Evolutionary conservation across 2,797 vertebrate species (phyloP).

Genomic region (Masticophis lateralis): DNA sequence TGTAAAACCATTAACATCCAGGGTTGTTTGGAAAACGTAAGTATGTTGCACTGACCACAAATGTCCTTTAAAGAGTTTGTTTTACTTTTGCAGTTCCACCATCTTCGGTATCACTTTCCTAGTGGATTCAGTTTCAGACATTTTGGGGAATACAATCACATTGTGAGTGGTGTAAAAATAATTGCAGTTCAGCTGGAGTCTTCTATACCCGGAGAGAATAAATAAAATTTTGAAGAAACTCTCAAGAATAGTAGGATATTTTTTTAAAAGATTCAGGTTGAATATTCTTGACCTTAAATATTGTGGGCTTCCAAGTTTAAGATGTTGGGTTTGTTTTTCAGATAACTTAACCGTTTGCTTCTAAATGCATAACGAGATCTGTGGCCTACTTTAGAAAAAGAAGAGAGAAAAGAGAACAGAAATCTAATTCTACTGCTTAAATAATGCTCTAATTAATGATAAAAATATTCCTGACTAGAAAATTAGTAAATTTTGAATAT

Average conservation of each 20-base stretch:
- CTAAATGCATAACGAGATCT: background rate
- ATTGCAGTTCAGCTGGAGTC: background rate
- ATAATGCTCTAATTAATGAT: background rate
- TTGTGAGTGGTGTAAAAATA: background rate
- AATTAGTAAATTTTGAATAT: too few relatives aligned
- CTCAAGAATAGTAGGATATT: conserved; percentile 7
- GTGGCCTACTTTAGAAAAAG: background rate
- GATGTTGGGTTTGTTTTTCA: background rate
- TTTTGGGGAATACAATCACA: fast-evolving
- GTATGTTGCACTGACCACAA: conserved; percentile 2
- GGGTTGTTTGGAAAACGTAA: conserved; percentile 35
- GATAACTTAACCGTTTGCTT: background rate
- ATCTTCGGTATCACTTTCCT: conserved; percentile 30
- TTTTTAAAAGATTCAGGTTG: background rate
- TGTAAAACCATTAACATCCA: conserved; percentile 23
- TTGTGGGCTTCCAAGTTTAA: background rate
- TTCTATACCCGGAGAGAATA: conserved; percentile 20
- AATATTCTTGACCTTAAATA: background rate
- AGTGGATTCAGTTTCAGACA: conserved; percentile 40
- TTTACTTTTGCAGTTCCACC: background rate
- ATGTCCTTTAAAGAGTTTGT: background rate
- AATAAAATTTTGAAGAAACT: conserved; percentile 27
- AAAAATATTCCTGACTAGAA: too few relatives aligned
- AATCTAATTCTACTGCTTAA: background rate
- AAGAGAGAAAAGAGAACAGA: background rate